Evolutionary conservation across 2,113 vertebrate species (phyloP).

Genomic region (Haplochromis vanheusdeni): DNA sequence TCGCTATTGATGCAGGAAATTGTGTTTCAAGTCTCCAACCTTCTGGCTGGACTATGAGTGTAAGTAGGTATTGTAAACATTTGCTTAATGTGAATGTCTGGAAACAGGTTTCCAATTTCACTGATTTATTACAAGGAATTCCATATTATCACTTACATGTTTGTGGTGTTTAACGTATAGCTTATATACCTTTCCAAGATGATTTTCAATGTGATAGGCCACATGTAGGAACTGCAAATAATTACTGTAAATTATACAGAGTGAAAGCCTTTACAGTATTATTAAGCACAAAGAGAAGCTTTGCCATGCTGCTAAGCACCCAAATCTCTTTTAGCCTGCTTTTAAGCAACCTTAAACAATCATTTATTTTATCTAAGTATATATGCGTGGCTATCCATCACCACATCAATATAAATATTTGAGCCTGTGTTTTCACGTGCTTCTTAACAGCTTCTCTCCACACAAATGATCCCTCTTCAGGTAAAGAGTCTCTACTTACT

Average conservation of each 20-base stretch:
- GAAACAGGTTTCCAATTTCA: background rate
- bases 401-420: background rate
- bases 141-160: background rate
- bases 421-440: background rate
- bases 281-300: background rate
- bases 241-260: background rate
- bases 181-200: background rate
- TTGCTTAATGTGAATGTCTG: background rate
- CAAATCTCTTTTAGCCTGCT: background rate
- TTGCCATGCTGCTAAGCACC: background rate
- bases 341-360: background rate
- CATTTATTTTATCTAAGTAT: background rate
- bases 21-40: background rate
- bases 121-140: background rate
- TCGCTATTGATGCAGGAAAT: background rate
- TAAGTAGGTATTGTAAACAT: background rate
- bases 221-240: background rate
- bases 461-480: slow-evolving; percentile 54
- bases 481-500: slow-evolving; percentile 52
- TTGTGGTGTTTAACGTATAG: background rate
- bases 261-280: background rate
- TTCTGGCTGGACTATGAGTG: background rate
- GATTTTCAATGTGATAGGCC: background rate
- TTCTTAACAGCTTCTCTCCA: background rate
- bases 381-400: background rate